Percentiles rank a stretch among this genome's conserved stretches.
Conservation (phyloP, 2,888 invertebrate species). For the Acronicta alni region DNA sequence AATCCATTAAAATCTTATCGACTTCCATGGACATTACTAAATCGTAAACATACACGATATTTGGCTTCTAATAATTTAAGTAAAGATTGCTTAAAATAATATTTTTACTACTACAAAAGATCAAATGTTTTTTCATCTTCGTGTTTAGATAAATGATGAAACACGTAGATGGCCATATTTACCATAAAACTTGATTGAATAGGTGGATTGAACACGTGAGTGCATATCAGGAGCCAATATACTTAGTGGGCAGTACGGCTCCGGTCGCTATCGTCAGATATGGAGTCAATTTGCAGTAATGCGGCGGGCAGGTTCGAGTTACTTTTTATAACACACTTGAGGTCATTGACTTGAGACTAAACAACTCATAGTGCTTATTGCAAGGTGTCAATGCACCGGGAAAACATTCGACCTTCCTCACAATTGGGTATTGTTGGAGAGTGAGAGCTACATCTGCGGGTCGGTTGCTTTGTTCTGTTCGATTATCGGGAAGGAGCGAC, state of each 20-base stretch:
- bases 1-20: constrained; percentile 35
- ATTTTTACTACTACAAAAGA: constrained; percentile 28
- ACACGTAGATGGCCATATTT: constrained; percentile 17
- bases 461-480: constrained; percentile 22
- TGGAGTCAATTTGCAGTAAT: constrained; percentile 85
- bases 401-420: constrained; percentile 63
- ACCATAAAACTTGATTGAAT: constrained; percentile 31
- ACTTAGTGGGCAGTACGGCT: constrained; percentile 52
- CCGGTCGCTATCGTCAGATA: constrained; percentile 71
- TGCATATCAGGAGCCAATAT: constrained; percentile 59
- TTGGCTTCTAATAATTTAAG: constrained; percentile 20
- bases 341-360: constrained; percentile 81
- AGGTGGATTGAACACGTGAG: constrained; percentile 33
- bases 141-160: constrained; percentile 9
- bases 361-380: constrained; percentile 66
- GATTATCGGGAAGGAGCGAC: not conserved
- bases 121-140: constrained; percentile 5
- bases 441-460: constrained; percentile 19
- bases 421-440: constrained; percentile 49
- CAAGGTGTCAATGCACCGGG: constrained; percentile 74
- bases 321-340: constrained; percentile 78
- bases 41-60: constrained; percentile 37
- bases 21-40: constrained; percentile 28
- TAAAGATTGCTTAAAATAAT: constrained; percentile 16
- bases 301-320: constrained; percentile 77